phyloP scores from a whole-genome alignment of 2,113 vertebrate species.

The Pseudopodoces humilis region DNA sequence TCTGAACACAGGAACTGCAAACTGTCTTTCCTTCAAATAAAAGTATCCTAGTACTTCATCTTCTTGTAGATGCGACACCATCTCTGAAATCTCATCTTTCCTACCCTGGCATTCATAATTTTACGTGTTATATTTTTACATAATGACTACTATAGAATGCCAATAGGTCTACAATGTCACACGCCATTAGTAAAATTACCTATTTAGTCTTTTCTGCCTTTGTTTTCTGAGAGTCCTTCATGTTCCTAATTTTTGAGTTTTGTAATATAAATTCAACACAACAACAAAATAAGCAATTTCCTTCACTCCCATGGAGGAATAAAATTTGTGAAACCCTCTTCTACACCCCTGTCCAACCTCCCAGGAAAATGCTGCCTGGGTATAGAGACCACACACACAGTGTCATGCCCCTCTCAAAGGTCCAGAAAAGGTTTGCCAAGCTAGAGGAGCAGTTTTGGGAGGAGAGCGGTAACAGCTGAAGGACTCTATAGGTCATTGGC shows the following conservation, averaged over 20 bases:
- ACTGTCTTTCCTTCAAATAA: not conserved
- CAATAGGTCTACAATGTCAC: not conserved
- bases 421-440: not conserved
- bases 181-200: not conserved
- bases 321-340: not conserved
- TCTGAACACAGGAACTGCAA: not conserved
- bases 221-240: not conserved
- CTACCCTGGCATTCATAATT: not conserved
- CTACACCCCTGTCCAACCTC: not conserved
- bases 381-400: not conserved
- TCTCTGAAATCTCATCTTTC: not conserved
- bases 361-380: not conserved
- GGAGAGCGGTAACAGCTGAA: not conserved
- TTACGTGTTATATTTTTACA: not conserved
- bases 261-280: not conserved
- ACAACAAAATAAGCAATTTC: not conserved
- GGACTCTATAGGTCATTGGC: not conserved
- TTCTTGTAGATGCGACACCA: rapidly evolving
- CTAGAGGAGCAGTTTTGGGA: not conserved
- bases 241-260: not conserved
- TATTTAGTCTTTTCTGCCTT: not conserved
- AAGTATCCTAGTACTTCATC: not conserved
- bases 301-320: not conserved
- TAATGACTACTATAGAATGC: not conserved
- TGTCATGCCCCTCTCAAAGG: not conserved